Evolutionary conservation across 2,888 invertebrate genomes (phyloP).

Genomic region (Heliconius ethilla): DNA sequence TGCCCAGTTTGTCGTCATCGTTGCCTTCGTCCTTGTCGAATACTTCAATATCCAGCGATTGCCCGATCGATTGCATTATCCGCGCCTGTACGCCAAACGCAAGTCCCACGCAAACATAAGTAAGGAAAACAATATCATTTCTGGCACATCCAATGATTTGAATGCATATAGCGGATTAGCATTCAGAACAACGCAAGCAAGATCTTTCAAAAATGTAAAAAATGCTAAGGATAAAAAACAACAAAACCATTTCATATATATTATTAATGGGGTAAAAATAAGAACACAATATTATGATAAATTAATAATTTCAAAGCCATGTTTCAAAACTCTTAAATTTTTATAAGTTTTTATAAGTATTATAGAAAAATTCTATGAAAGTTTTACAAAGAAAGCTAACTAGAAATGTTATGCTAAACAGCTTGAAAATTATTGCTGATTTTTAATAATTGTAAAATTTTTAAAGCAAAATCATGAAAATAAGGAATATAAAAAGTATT

Average conservation of each 20-base stretch:
- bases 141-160: constrained; percentile 50
- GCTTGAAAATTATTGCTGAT: no score
- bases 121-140: constrained; percentile 76
- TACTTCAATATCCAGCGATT: constrained; percentile 88
- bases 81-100: constrained; percentile 76
- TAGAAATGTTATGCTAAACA: no score
- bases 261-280: not conserved
- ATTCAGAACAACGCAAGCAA: constrained; percentile 17
- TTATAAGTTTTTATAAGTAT: no score
- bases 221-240: not conserved
- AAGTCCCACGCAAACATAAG: constrained; percentile 77
- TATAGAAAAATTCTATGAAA: no score
- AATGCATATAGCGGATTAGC: constrained; percentile 29
- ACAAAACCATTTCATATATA: not conserved
- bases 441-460: not conserved
- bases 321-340: no score
- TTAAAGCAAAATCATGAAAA: not conserved
- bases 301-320: no score
- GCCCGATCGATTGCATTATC: constrained; percentile 85
- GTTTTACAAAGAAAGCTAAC: no score
- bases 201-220: not conserved
- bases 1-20: constrained; percentile 94
- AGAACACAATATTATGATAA: no score
- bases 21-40: constrained; percentile 93
- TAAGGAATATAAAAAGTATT: not conserved